These are phyloP conservation scores for Heterochromis multidens DNA, from an alignment of 2,113 vertebrate species.

Conservation along the genomic window DNA sequence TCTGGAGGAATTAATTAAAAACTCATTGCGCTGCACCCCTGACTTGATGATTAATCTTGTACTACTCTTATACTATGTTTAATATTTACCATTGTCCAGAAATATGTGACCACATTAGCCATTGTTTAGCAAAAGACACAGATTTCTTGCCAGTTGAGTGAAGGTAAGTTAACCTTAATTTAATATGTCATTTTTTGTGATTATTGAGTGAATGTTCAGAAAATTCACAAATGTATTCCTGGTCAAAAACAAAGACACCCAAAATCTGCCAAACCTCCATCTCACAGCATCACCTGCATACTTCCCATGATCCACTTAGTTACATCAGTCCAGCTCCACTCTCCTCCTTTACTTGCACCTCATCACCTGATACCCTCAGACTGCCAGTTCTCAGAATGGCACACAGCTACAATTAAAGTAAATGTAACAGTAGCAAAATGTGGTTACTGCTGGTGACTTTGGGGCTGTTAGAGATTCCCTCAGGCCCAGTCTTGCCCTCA, in stretches of 20 bases:
- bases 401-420: neutral
- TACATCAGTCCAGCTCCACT: neutral
- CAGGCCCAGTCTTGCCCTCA: conserved; percentile 34
- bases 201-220: neutral
- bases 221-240: neutral
- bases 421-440: conserved; percentile 21
- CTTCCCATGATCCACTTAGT: neutral
- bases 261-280: neutral
- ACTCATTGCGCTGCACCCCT: neutral
- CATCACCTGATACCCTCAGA: neutral
- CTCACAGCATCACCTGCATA: neutral
- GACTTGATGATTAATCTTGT: neutral
- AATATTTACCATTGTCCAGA: neutral
- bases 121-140: neutral
- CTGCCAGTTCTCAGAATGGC: neutral
- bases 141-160: neutral
- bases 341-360: neutral
- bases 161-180: neutral
- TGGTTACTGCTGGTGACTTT: conserved; percentile 50
- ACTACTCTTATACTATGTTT: neutral
- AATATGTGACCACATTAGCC: neutral
- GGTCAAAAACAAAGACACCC: neutral
- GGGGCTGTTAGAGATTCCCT: conserved; percentile 45
- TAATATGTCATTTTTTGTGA: neutral
- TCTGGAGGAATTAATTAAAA: neutral